These are phyloP conservation scores for Mionectes olivaceus DNA, from an alignment of 2,797 vertebrate genomes.

Conservation along the genomic window DNA sequence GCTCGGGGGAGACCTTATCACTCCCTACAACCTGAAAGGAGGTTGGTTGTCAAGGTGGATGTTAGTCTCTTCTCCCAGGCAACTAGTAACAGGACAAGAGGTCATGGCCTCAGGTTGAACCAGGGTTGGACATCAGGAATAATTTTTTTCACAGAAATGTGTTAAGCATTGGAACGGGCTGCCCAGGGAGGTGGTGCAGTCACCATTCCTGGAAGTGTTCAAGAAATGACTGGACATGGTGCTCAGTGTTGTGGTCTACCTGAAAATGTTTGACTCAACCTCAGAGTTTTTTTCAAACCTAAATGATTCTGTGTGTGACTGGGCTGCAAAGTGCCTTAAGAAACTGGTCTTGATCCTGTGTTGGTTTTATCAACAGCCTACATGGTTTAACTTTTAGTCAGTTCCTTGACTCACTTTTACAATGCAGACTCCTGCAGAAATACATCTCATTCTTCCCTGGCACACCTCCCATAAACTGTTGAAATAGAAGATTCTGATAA, in stretches of 20 bases:
- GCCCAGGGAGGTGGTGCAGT: neutral
- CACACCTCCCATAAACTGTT: neutral
- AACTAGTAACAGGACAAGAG: neutral
- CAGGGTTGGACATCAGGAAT: neutral
- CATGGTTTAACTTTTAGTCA: neutral
- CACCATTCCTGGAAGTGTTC: neutral
- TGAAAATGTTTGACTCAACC: neutral
- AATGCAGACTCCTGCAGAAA: neutral
- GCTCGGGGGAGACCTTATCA: neutral
- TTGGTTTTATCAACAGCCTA: neutral
- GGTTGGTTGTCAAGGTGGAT: too few species aligned
- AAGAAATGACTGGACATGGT: neutral
- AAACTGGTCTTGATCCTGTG: neutral
- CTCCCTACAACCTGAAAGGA: neutral
- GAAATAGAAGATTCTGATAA: neutral
- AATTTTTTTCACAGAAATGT: neutral
- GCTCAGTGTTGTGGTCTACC: neutral
- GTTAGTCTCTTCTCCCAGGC: neutral
- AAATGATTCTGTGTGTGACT: neutral
- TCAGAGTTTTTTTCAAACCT: neutral
- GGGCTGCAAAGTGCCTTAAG: neutral
- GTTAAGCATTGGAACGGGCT: neutral
- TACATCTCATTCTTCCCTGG: neutral
- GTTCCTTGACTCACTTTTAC: neutral
- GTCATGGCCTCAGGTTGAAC: too few species aligned